Evolutionary conservation across 2,113 vertebrate species (phyloP), one percentile per base, ranked within the genome.

Genomic region (Perca flavescens): DNA sequence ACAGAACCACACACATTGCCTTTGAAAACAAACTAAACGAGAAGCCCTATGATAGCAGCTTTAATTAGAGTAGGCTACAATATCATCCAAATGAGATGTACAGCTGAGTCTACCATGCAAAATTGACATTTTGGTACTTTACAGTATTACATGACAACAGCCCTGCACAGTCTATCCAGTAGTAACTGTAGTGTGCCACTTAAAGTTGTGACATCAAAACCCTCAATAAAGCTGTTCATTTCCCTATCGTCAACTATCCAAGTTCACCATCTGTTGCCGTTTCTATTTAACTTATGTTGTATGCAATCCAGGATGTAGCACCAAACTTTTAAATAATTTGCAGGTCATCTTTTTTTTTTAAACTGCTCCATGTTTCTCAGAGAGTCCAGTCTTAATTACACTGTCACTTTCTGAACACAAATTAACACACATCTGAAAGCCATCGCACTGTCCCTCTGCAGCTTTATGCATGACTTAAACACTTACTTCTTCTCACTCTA

Each of bases 131-230:
- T 76, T 50, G 54, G 15, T 74, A 52, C 11, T 78, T 60, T 69
- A 70, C 19, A 21, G 72, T 56, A 67, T 62, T 68, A 81, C 36
- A 89, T 87, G 49, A 34, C 21, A 76, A 34, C 21, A 79, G 52
- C 15, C 53, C 58, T 54, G 50, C 49, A 25, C 14, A 17, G 53
- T 34, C 17, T 25, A 49, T 56, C 22, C 3, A 71, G 14, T 6
- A 71, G 21, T 47, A 47, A 56, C 31, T 64, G 31, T 14, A n/a
- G 28, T 58, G 71, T 62, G 69, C 58, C 49, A 58, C 43, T 57
- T 34, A 40, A 57, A 60, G 40, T n/a, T 73, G 61, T 52, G 21
- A 69, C 67, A 79, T 79, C 67, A 75, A 83, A 83, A 34, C 12
- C 52, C 74, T 62, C 66, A 21, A 46, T 54, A 40, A 76, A 79